These are phyloP conservation scores for Dallia pectoralis DNA, from an alignment of 2,797 vertebrate genomes.

Conservation along the genomic window DNA sequence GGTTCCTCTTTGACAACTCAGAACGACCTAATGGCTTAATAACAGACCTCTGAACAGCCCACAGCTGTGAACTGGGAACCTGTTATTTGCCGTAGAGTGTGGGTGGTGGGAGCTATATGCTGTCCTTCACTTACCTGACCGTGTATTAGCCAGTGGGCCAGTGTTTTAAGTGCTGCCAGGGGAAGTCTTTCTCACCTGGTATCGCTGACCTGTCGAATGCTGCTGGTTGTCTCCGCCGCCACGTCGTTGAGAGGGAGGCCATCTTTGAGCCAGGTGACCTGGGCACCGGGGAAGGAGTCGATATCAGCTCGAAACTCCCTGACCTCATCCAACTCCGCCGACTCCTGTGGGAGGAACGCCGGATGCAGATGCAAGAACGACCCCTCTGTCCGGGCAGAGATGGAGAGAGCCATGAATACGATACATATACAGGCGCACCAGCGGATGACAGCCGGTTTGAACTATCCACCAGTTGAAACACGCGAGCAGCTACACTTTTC, in stretches of 20 bases:
- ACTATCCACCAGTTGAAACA: not conserved
- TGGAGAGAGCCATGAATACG: not conserved
- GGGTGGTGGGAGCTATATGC: not conserved
- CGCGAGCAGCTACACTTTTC: no score
- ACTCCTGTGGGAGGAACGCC: slow-evolving; percentile 76
- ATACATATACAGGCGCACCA: not conserved
- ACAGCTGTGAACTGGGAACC: not conserved
- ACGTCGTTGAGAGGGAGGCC: slow-evolving; percentile 82
- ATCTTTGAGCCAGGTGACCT: slow-evolving; percentile 90
- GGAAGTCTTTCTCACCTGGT: slow-evolving; percentile 78
- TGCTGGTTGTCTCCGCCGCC: slow-evolving; percentile 88
- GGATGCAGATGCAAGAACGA: slow-evolving; percentile 83
- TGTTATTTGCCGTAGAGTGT: slow-evolving; percentile 37
- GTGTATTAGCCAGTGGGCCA: not conserved
- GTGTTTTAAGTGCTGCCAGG: not conserved
- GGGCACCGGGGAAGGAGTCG: slow-evolving; percentile 81
- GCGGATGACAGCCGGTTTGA: not conserved
- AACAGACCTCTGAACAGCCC: slow-evolving; percentile 21
- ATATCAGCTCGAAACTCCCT: slow-evolving; percentile 86
- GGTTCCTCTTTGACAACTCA: not conserved
- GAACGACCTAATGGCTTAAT: slow-evolving; percentile 25
- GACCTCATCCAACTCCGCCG: slow-evolving; percentile 86
- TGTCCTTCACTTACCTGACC: not conserved
- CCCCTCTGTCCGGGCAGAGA: slow-evolving; percentile 70
- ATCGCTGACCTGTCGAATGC: slow-evolving; percentile 76